phyloP scores from a whole-genome alignment of 2,113 vertebrate species.

The Austrofundulus limnaeus region DNA sequence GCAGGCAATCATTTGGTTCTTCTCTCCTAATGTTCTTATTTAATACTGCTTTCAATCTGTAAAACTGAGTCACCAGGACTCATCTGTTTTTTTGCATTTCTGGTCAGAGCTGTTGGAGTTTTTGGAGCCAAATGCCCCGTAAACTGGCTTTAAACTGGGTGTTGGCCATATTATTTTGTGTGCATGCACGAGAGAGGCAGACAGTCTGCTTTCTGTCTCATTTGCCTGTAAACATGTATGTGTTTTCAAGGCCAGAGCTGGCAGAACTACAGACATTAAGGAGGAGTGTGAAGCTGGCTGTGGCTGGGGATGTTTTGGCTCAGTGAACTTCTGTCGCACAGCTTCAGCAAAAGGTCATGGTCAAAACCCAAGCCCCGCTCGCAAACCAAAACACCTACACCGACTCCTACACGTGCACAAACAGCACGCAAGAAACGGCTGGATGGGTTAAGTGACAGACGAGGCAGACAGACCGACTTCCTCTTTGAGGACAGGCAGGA shows the following conservation, averaged over 20 bases:
- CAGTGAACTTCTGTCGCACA: conserved; percentile 65
- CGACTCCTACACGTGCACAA: conserved; percentile 37
- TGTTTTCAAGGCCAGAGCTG: conserved; percentile 34
- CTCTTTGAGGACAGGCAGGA: conserved; percentile 43
- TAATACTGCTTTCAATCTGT: not conserved
- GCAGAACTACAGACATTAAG: conserved; percentile 51
- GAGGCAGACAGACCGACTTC: conserved; percentile 38
- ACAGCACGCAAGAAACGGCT: conserved; percentile 1
- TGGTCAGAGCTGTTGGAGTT: conserved; percentile 7
- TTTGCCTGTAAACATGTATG: conserved; percentile 45
- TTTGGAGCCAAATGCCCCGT: not conserved
- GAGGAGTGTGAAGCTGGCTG: conserved; percentile 52
- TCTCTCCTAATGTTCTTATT: not conserved
- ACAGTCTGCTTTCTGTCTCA: conserved; percentile 42
- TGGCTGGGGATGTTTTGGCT: conserved; percentile 51
- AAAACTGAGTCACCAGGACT: not conserved
- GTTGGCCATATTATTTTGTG: conserved; percentile 5
- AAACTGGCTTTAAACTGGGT: conserved; percentile 17
- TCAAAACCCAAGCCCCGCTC: conserved; percentile 56
- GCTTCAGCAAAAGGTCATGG: conserved; percentile 73
- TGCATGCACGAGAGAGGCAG: conserved; percentile 10
- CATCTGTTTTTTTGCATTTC: not conserved
- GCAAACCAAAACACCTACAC: conserved; percentile 58
- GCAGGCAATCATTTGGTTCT: not conserved
- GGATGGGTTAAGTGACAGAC: conserved; percentile 36